These are phyloP conservation scores for Brachyopa scutellaris DNA, from an alignment of 2,888 invertebrate species.

Conservation along the genomic window DNA sequence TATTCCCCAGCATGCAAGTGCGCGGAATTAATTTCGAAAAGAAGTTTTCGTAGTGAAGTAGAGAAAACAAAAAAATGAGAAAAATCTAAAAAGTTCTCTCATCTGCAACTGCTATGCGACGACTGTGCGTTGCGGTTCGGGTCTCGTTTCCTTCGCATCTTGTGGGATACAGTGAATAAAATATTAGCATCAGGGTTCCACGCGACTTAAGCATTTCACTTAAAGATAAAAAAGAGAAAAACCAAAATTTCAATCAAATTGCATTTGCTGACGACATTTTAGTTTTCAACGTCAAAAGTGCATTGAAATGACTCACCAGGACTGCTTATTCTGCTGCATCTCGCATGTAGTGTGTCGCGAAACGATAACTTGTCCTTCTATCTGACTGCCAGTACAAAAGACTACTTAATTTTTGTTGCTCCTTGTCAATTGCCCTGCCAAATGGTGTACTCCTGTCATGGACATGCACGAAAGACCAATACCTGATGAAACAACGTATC, in stretches of 20 bases:
- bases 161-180: not conserved
- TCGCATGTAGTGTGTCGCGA: not conserved
- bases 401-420: not conserved
- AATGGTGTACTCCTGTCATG: not conserved
- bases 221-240: conserved; percentile 5
- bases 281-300: conserved; percentile 55
- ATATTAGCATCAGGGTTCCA: conserved; percentile 28
- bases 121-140: conserved; percentile 38
- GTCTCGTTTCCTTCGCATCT: not conserved
- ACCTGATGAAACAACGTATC: conserved; percentile 8
- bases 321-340: not conserved
- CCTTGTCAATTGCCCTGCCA: too few relatives aligned
- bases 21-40: conserved; percentile 66
- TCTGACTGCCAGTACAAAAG: conserved; percentile 7
- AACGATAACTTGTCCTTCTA: conserved; percentile 1
- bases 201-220: conserved; percentile 61
- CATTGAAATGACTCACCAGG: conserved; percentile 13
- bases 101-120: conserved; percentile 26
- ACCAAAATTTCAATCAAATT: conserved; percentile 40
- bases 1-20: conserved; percentile 46
- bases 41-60: conserved; percentile 24
- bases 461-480: not conserved
- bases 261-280: conserved; percentile 53
- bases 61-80: not conserved
- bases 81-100: conserved; percentile 19